Evolutionary conservation across 2,888 invertebrate genomes (phyloP), one percentile per base, ranked within the genome.

Genomic region (Drosophila vallismaia): DNA sequence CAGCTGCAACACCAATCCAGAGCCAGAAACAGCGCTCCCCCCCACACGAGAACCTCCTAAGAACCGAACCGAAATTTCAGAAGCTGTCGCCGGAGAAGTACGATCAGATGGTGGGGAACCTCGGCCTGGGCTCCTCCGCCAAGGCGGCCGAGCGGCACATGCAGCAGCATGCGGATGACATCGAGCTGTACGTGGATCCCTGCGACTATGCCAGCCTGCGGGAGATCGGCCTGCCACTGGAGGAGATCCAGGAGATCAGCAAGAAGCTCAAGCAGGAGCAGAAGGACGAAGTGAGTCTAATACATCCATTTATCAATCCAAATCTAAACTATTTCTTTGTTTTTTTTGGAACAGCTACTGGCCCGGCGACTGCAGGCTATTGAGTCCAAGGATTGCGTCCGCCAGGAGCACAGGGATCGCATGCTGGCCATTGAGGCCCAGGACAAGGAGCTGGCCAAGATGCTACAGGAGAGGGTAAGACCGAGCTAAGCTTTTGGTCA

Each of bases 371-470:
- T 97, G 31, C 96, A 97, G 92, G 94, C 95, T 80, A 94, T 96
- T 90, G 96, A 96, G 90, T 93, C 94, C 71, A 93, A 93, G 86
- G 91, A 92, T 33, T 93, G 93, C 52, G 92, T 94, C 60, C 92
- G 94, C 12, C 91, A 93, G 71, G 91, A 93, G 71, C 90, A 90
- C 46, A 86, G 66, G 3, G 95, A 95, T 91, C 93, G 94, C 72
- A 92, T 94, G 83, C 89, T 95, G 72, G 96, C 96, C 1, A 95
- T 96, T 79, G 96, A 96, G 91, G 95, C 95, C 0, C 96, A 96
- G 90, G 96, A 96, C 87, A 94, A 95, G 70, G 96, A 96, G 90
- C 90, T 96, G 52, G 96, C 96, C 1, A 94, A 94, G 89, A 93
- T 96, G 92, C 90, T 96, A 48, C 96, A 96, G 89, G 96, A 96